A percentile compares a stretch with the other conserved stretches of the same genome.
phyloP scores from a whole-genome alignment of 2,113 vertebrate species.

The Pterocles gutturalis region DNA sequence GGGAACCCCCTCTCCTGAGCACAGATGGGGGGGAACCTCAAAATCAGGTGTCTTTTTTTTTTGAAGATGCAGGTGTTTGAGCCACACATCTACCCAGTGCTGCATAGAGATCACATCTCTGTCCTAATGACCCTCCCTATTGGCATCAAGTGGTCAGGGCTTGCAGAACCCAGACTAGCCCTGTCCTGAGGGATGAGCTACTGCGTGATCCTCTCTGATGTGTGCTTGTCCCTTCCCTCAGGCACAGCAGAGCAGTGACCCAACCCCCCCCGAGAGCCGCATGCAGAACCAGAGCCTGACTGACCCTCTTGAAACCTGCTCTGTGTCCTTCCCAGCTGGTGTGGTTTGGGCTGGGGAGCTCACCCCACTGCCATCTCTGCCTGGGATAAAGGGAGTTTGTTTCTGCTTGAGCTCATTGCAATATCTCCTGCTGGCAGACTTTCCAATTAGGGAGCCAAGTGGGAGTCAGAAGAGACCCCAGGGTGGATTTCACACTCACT shows the following conservation, averaged over 20 bases:
- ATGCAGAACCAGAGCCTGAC: neutral
- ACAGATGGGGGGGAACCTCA: neutral
- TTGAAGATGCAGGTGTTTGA: neutral
- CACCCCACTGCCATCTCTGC: neutral
- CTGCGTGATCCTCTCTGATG: neutral
- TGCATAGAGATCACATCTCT: neutral
- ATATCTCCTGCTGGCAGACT: constrained; percentile 61
- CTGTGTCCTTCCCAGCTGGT: neutral
- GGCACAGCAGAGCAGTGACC: neutral
- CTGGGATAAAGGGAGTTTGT: constrained; percentile 31
- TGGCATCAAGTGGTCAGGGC: neutral
- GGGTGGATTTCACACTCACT: constrained; percentile 64
- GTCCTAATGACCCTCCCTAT: neutral
- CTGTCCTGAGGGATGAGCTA: neutral
- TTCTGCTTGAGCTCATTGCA: constrained; percentile 51
- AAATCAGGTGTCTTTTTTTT: neutral
- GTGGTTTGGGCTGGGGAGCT: neutral
- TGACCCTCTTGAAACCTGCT: neutral
- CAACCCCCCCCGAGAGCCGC: neutral
- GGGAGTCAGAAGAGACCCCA: constrained; percentile 68
- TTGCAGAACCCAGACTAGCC: neutral
- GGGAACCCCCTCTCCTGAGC: neutral
- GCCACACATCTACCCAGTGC: neutral
- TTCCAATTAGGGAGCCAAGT: constrained; percentile 64
- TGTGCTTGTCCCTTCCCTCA: neutral